Conservation (phyloP, 92 coral and sea anemone genomes). For the Plumapathes pennacea region DNA sequence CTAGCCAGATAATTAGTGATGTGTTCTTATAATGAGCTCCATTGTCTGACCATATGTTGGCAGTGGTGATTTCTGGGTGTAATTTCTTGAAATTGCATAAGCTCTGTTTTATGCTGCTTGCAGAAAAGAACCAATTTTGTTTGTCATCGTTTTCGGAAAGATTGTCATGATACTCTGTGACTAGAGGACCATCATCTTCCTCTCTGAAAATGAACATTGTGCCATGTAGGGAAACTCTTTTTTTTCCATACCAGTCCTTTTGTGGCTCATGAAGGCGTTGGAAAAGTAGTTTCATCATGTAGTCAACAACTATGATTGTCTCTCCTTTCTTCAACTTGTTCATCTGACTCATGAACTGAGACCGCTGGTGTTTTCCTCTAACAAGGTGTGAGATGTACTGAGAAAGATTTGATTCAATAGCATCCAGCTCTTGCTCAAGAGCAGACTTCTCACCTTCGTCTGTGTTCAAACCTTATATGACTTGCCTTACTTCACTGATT, state of each 20-base stretch:
- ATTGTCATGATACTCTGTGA: constrained; percentile 30
- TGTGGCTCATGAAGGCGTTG: constrained; percentile 43
- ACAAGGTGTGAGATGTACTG: constrained; percentile 51
- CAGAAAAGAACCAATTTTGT: constrained; percentile 58
- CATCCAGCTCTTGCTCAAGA: not conserved
- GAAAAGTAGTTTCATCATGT: constrained; percentile 64
- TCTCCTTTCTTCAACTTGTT: constrained; percentile 22
- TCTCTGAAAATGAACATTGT: constrained; percentile 41
- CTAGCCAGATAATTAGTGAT: constrained; percentile 23
- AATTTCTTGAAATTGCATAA: constrained; percentile 15
- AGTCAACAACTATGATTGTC: constrained; percentile 42
- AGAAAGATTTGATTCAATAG: constrained; percentile 18
- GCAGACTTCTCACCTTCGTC: constrained; percentile 9
- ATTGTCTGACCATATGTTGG: constrained; percentile 62
- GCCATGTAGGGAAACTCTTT: constrained; percentile 55
- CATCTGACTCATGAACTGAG: constrained; percentile 32
- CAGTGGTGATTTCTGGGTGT: constrained; percentile 7
- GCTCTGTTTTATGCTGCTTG: constrained; percentile 32
- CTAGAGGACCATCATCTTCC: constrained; percentile 5
- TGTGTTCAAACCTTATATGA: not conserved
- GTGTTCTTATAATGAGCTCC: constrained; percentile 63
- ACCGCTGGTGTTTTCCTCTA: constrained; percentile 50
- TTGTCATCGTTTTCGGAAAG: constrained; percentile 44
- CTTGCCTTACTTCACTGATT: constrained; percentile 2
- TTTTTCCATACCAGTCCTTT: constrained; percentile 40